Conservation (phyloP, 2,888 invertebrate species). For the Patella caerulea region DNA sequence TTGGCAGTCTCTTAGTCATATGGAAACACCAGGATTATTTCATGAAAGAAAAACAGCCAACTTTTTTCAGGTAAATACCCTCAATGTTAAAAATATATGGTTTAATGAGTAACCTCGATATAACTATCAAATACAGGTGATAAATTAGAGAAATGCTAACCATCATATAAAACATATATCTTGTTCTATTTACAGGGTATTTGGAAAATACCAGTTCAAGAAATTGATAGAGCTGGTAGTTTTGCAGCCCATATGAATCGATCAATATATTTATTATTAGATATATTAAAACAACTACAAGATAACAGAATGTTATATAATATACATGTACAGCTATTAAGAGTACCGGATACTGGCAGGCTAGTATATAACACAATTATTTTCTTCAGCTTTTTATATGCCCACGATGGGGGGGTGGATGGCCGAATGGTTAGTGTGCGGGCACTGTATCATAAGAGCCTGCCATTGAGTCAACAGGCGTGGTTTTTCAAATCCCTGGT, state of each 20-base stretch:
- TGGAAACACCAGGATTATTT: constrained; percentile 85
- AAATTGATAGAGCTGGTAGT: constrained; percentile 92
- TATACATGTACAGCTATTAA: constrained; percentile 83
- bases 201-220: constrained; percentile 90
- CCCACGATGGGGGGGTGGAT: no score
- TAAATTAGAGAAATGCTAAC: no score
- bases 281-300: constrained; percentile 83
- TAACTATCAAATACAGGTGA: no score
- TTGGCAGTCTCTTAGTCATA: constrained; percentile 67
- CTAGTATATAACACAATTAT: constrained; percentile 70
- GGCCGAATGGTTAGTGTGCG: no score
- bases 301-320: constrained; percentile 87
- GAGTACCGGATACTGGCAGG: constrained; percentile 89
- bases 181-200: constrained; percentile 78
- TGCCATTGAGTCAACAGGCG: no score
- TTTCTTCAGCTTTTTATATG: constrained; percentile 11
- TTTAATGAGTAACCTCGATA: no score
- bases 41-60: constrained; percentile 87
- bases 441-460: no score
- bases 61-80: constrained; percentile 83
- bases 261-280: constrained; percentile 85
- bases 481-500: no score
- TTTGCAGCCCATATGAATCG: constrained; percentile 92
- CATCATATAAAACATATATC: no score
- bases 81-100: not conserved